phyloP scores from a whole-genome alignment of 2,797 vertebrate genomes.

The Malacoraja senta region DNA sequence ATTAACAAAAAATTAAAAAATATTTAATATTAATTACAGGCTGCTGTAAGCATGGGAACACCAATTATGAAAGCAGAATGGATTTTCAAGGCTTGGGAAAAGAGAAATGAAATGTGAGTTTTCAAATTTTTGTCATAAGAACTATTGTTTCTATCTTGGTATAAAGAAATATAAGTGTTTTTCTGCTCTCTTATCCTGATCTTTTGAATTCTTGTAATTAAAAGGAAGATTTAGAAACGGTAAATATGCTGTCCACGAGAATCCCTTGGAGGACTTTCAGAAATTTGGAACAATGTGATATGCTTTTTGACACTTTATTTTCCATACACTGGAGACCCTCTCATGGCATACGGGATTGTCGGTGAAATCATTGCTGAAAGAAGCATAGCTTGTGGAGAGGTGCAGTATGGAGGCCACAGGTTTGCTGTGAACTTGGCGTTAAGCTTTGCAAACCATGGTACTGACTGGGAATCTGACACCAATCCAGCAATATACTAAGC shows the following conservation, averaged over 20 bases:
- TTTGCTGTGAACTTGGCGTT: too few relatives aligned
- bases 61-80: slow-evolving; percentile 87
- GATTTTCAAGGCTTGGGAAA: slow-evolving; percentile 90
- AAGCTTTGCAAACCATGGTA: too few relatives aligned
- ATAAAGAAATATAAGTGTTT: too few relatives aligned
- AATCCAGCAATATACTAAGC: too few relatives aligned
- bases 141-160: background rate
- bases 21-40: slow-evolving; percentile 53
- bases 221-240: background rate
- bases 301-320: background rate
- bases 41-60: slow-evolving; percentile 89
- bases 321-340: too few relatives aligned
- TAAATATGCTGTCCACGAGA: background rate
- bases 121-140: slow-evolving; percentile 32
- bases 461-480: too few relatives aligned
- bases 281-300: background rate
- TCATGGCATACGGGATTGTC: too few relatives aligned
- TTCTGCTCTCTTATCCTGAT: background rate
- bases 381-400: too few relatives aligned
- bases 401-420: too few relatives aligned
- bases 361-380: too few relatives aligned
- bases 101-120: slow-evolving; percentile 78
- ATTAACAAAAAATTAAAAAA: background rate
- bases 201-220: background rate
- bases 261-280: background rate